Base-by-base conservation (phyloP, 1,140 invertebrate genomes). In the Drosophila repleta region DNA sequence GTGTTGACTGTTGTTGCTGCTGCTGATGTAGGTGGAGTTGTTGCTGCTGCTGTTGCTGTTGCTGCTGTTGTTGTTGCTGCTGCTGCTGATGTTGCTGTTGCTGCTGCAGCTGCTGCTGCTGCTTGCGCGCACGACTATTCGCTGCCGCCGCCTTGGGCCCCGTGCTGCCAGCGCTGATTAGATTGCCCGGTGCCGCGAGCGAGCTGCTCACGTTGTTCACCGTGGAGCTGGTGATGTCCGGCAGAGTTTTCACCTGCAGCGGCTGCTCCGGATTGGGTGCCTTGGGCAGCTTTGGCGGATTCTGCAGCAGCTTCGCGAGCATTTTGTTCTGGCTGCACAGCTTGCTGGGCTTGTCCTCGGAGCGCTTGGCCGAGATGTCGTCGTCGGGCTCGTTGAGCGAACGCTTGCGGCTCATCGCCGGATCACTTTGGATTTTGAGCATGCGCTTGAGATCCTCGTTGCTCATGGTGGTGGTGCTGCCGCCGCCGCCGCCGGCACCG, bases 321-420 rank as follows among this genome's bases (percentile, higher is more conserved):
- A 98, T 96, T 79, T 96, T 95, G 92, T 98, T 98, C 81, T 95
- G 96, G 90, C 96, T 94, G 91, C 95, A 96, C 4, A 97, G 92
- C 65, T 95, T 94, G 76, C 95, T 96, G 74, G 94, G 94, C 53
- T 93, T 93, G 49, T 91, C 90, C 55, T 91, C 91, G 2, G 88
- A 80, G n/a, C 94, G 92, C 89, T 94, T 94, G 56, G 92, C 93
- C 10, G 91, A 92, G 35, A 94, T 92, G 58, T 93, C 93, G 52
- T 95, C 92, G 51, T 95, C 95, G 2, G 93, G 92, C 57, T 96
- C 95, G 61, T 94, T 94, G 69, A 94, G 94, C 41, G 95, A 93
- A 91, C 96, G 93, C 92, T 96, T 95, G 84, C 95, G 93, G 67
- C 93, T 93, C 79, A 93, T 80, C 8, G 84, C 82, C 79, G 91